Evolutionary conservation across 1,140 invertebrate genomes (phyloP), one percentile per base, ranked within the genome.

Genomic region (Adoxophyes honmai): DNA sequence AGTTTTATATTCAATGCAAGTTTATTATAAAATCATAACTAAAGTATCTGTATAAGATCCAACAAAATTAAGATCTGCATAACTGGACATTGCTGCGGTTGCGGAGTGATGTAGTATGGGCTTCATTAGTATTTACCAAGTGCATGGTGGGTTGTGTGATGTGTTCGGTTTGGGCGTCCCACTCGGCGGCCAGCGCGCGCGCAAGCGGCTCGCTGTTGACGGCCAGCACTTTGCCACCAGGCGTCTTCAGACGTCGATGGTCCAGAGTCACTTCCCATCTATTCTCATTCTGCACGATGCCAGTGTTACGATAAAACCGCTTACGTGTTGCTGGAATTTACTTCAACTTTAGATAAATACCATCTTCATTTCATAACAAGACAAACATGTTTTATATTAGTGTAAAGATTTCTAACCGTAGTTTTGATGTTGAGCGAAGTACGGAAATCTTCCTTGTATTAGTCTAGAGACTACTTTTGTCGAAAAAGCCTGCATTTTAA

Each of bases 151-250:
- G 93, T 70, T 93, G 93, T 56, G 94, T 86, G 57, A 99, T 95
- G 57, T 90, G 90, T 34, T 95, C 91, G 60, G 93, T 92, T 80
- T 99, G 97, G n/a, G 93, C 88, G 70, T 96, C 93, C 96, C 98
- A 99, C 91, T 99, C 98, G 44, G 94, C 92, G 2, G 97, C 96
- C 35, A 99, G 92, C 10, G 96, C 96, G 55, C 98, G 89, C 10
- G 98, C 98, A 34, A 99, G 85, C n/a, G 94, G 92, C 89, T 98
- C 96, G 86, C 92, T 97, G 18, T 93, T 91, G 0, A 98, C 93
- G 70, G 91, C 90, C 68, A 98, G 94, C 9, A 94, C 73, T 56
- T 92, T 91, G 4, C 96, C 96, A 72, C 92, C 92, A 0, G 97
- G 97, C 28, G 97, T 98, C 89, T 97, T 97, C 6, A 98, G 82